Evolutionary conservation across 2,888 invertebrate genomes (phyloP), one percentile per base, ranked within the genome.

Genomic region (Drosophila mimica): DNA sequence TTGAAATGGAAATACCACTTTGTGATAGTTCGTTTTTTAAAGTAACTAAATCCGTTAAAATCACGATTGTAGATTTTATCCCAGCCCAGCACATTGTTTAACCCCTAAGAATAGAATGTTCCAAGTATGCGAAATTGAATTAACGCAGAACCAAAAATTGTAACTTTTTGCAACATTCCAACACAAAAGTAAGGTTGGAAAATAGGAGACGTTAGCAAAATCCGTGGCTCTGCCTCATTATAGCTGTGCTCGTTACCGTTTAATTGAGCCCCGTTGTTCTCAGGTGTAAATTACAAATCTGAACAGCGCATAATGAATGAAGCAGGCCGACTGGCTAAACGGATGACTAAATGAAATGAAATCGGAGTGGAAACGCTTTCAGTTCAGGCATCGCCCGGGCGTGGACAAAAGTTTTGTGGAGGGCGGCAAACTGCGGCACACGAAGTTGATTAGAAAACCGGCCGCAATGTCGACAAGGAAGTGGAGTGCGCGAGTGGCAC

Each of bases 271-370:
- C 33, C 71, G 75, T 81, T 82, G 70, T 84, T 74, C 77, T 49
- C 74, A 85, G 88, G 90, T 83, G 86, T 89, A 82, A 86, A 90
- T 90, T 88, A 80, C 90, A 77, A 88, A 90, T 90, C 80, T 80
- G 83, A 87, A 72, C 71, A 62, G 71, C 70, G 88, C 88, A 89
- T 85, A 88, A 87, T 89, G 89, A 89, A 85, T 82, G 80, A 78
- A 81, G 20, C 36, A 33, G 73, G 60, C 56, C 46, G 59, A 65
- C 48, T 54, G 63, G 66, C 54, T 71, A 74, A 89, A 66, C 77
- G 85, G 80, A 80, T 76, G 80, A 59, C 85, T 76, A 85, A 85
- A 89, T 84, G 89, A 86, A 87, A 86, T 90, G 83, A 87, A 87
- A 87, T 88, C 89, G 87, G 70, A 76, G 90, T 77, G 80, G 90